Conservation (phyloP, 2,113 vertebrate genomes). For the Perccottus glenii region DNA sequence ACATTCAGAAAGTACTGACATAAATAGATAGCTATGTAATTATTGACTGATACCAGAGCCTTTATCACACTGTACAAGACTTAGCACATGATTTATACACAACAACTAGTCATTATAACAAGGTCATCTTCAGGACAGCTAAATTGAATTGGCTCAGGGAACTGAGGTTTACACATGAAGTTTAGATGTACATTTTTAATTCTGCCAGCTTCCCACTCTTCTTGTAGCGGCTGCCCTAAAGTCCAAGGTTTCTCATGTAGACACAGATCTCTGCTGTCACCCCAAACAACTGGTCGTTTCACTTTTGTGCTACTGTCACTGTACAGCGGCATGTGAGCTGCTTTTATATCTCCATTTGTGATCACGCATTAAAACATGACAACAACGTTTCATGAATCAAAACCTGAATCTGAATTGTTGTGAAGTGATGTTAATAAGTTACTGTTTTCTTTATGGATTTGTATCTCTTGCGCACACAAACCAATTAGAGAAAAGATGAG, state of each 20-base stretch:
- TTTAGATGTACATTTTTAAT: constrained; percentile 44
- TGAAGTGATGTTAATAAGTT: too few species aligned
- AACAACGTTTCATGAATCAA: too few species aligned
- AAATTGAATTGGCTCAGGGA: constrained; percentile 18
- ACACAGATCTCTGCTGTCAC: constrained; percentile 23
- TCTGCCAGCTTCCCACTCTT: constrained; percentile 7
- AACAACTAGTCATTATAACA: constrained; percentile 10
- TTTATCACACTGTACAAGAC: constrained; percentile 15
- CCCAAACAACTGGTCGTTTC: constrained; percentile 17
- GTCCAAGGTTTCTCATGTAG: constrained; percentile 33
- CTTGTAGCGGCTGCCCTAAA: constrained; percentile 30
- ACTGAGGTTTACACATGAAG: constrained; percentile 11
- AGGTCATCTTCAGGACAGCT: constrained; percentile 22
- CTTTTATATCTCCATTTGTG: neutral
- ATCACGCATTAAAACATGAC: too few species aligned
- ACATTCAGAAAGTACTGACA: constrained; percentile 21
- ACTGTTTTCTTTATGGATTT: too few species aligned
- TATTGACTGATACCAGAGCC: constrained; percentile 27
- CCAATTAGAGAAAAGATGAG: too few species aligned
- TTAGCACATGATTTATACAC: constrained; percentile 16
- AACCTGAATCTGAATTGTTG: too few species aligned
- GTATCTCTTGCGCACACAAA: too few species aligned
- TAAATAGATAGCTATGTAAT: constrained; percentile 19
- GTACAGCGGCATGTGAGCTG: neutral
- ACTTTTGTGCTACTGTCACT: neutral